Percentiles rank a stretch among this genome's conserved stretches.
Evolutionary conservation across 64 coral and sea anemone genomes (phyloP).

Genomic region (Dendrophyllia cribrosa): DNA sequence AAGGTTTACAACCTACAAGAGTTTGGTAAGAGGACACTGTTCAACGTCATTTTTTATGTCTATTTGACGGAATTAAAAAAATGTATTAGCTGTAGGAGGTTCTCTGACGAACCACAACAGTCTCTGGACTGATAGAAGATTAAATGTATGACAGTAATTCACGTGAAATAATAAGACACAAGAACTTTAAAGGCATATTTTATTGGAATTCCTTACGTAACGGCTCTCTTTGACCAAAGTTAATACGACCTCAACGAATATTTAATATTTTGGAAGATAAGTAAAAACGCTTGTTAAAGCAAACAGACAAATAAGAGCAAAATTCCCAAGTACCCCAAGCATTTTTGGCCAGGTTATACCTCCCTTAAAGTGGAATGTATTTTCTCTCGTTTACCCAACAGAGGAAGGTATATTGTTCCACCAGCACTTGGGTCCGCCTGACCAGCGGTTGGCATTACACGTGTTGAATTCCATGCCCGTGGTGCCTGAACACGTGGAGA

Average conservation of each 20-base stretch:
- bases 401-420: slow-evolving; percentile 89
- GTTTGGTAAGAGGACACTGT: slow-evolving; percentile 51
- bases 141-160: no score
- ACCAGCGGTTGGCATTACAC: slow-evolving; percentile 92
- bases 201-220: no score
- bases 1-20: slow-evolving; percentile 82
- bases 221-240: no score
- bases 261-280: no score
- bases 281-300: background rate
- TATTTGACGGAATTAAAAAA: no score
- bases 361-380: background rate
- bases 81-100: no score
- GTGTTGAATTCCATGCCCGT: slow-evolving; percentile 91
- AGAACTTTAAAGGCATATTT: no score
- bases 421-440: slow-evolving; percentile 84
- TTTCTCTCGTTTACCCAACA: slow-evolving; percentile 1
- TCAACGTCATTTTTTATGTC: no score
- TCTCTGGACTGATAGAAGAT: no score
- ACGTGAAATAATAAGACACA: no score
- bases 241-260: no score
- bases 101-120: no score
- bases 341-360: background rate
- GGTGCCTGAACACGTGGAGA: slow-evolving; percentile 97
- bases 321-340: background rate
- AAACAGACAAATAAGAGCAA: background rate